Evolutionary conservation across 2,888 invertebrate species (phyloP).

Genomic region (Chymomyza procnemis): DNA sequence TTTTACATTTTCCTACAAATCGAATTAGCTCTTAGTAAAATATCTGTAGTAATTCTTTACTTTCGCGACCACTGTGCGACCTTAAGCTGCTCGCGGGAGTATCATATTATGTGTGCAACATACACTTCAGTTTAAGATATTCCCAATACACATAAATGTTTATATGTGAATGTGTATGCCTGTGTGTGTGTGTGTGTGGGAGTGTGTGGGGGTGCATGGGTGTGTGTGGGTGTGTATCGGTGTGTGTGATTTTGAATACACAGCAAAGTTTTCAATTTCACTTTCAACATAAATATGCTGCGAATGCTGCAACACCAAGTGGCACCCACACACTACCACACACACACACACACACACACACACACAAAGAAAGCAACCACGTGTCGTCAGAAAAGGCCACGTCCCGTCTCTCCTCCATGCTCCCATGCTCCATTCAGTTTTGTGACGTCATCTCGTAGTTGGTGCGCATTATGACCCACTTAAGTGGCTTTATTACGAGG

Average conservation of each 20-base stretch:
- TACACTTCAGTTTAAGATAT: too few species aligned
- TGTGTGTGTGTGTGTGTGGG: conserved; percentile 13
- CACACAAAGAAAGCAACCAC: background rate
- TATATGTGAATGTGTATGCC: conserved; percentile 3
- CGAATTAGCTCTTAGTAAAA: too few species aligned
- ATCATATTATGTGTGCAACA: background rate
- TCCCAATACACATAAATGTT: conserved; percentile 10
- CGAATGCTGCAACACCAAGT: conserved; percentile 1
- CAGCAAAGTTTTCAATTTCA: conserved; percentile 70
- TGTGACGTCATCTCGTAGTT: background rate
- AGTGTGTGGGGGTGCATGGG: too few species aligned
- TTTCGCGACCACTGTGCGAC: too few species aligned
- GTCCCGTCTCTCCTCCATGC: background rate
- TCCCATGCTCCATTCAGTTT: background rate
- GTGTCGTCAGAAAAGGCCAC: background rate
- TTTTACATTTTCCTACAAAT: too few species aligned
- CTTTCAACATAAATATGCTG: conserved; percentile 64
- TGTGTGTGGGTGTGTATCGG: conserved; percentile 12
- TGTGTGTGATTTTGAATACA: conserved; percentile 39
- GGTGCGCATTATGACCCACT: conserved; percentile 70
- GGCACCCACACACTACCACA: background rate
- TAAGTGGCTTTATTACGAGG: conserved; percentile 74
- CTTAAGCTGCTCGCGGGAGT: too few species aligned
- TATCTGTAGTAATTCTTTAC: too few species aligned
- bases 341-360: background rate